Percentiles rank a stretch among this genome's conserved stretches.
Conservation (phyloP, 2,888 invertebrate genomes). For the Nemurella pictetii region DNA sequence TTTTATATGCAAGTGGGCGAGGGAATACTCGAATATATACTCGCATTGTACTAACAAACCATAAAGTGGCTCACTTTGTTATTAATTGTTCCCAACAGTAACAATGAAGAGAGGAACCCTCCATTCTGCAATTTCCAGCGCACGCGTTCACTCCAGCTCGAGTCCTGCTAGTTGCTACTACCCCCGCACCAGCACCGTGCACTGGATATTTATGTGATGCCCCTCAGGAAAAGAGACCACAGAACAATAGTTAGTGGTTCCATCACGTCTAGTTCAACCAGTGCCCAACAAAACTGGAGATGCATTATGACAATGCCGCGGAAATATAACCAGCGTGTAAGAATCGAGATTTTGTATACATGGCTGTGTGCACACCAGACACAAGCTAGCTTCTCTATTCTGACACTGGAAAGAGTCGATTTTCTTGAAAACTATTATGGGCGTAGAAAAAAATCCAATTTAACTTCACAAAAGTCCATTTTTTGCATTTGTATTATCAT, state of each 20-base stretch:
- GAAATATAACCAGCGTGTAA: not conserved
- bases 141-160: not conserved
- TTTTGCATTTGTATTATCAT: not conserved
- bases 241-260: slow-evolving; percentile 14
- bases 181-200: not conserved
- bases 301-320: not conserved
- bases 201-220: slow-evolving; percentile 14
- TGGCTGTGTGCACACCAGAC: too few species aligned
- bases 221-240: not conserved
- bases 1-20: slow-evolving; percentile 10
- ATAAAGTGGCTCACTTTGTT: slow-evolving; percentile 28
- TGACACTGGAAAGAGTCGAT: not conserved
- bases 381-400: not conserved
- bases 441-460: not conserved
- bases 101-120: slow-evolving; percentile 9
- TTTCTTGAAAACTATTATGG: not conserved
- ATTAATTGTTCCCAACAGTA: slow-evolving; percentile 21
- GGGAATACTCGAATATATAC: slow-evolving; percentile 16
- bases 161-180: too few species aligned
- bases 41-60: slow-evolving; percentile 6
- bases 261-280: not conserved
- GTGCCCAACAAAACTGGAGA: not conserved
- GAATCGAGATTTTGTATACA: not conserved
- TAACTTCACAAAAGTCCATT: not conserved
- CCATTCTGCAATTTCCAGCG: not conserved